Conservation (phyloP, 2,888 invertebrate genomes). For the Dorcus parallelipipedus region DNA sequence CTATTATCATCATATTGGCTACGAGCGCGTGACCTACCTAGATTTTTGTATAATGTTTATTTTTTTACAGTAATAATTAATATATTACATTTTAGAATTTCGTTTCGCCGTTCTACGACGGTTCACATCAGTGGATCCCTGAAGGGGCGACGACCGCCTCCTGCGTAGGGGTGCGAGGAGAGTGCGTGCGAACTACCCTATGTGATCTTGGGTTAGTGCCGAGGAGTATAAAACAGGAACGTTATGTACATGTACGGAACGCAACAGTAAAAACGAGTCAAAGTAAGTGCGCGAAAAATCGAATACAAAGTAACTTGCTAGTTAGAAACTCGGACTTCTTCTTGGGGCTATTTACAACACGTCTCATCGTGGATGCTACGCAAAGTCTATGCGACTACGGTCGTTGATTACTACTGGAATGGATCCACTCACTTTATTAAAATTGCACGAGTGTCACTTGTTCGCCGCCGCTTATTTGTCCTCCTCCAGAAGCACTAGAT, state of each 20-base stretch:
- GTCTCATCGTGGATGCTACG: conserved; percentile 38
- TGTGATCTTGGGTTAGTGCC: conserved; percentile 26
- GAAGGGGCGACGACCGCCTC: conserved; percentile 26
- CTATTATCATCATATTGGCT: conserved; percentile 33
- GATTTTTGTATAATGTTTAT: conserved; percentile 37
- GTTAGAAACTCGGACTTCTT: conserved; percentile 13
- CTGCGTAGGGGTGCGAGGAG: conserved; percentile 24
- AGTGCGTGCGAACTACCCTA: conserved; percentile 43
- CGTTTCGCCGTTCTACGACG: conserved; percentile 42
- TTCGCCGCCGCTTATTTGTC: conserved; percentile 55
- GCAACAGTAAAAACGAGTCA: background rate
- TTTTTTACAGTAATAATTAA: conserved; percentile 40
- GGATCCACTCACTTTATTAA: conserved; percentile 36
- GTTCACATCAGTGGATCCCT: conserved; percentile 35
- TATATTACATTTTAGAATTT: conserved; percentile 52
- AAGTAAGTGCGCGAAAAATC: background rate
- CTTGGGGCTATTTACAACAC: conserved; percentile 33
- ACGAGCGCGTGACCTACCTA: conserved; percentile 47
- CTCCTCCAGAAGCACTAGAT: conserved; percentile 77
- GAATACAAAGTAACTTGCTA: conserved; percentile 1
- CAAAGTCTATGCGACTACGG: conserved; percentile 31
- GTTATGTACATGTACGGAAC: conserved; percentile 27
- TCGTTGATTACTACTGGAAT: conserved; percentile 38
- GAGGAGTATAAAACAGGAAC: conserved; percentile 34
- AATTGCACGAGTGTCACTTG: conserved; percentile 35